Conservation (phyloP, 2,797 vertebrate genomes). For the Chiropotes sagulatus region DNA sequence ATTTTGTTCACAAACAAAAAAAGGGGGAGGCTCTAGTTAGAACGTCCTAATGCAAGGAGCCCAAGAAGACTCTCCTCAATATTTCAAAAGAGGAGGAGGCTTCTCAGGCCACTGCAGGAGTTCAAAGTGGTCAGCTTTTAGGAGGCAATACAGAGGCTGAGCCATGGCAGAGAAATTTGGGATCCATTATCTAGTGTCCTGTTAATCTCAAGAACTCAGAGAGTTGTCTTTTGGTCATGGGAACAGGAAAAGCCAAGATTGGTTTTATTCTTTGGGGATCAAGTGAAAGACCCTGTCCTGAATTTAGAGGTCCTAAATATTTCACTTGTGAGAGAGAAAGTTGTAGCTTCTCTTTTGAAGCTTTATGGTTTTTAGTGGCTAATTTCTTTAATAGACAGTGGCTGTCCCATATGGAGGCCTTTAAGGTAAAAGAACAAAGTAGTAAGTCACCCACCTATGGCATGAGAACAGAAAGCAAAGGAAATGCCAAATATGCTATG, state of each 20-base stretch:
- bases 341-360: background rate
- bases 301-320: background rate
- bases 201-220: background rate
- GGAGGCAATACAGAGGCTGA: background rate
- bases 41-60: background rate
- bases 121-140: background rate
- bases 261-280: background rate
- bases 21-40: background rate
- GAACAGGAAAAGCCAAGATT: background rate
- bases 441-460: background rate
- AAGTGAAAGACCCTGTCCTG: background rate
- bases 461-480: background rate
- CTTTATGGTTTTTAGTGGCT: background rate
- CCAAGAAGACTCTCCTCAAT: background rate
- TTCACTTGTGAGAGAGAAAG: background rate
- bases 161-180: background rate
- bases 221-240: background rate
- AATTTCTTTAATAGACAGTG: background rate
- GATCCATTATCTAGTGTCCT: background rate
- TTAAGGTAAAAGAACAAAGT: background rate
- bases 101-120: background rate
- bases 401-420: background rate
- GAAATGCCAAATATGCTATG: background rate
- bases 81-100: background rate
- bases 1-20: background rate